phyloP scores from a whole-genome alignment of 2,113 vertebrate genomes.

The Lophochroa leadbeateri region DNA sequence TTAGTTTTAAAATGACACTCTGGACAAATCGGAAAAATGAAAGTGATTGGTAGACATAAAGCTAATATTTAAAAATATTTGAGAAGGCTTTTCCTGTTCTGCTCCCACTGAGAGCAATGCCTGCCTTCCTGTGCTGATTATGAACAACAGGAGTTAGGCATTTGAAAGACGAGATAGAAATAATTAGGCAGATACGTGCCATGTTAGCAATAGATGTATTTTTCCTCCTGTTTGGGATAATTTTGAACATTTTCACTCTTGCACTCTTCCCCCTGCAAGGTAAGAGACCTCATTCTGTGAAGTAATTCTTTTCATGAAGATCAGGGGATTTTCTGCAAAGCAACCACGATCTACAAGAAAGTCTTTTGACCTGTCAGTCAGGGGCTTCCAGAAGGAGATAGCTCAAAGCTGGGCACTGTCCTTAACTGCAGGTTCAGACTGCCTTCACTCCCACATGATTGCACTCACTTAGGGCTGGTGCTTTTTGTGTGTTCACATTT shows the following conservation, averaged over 20 bases:
- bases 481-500: not conserved
- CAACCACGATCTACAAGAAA: not conserved
- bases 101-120: not conserved
- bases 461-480: not conserved
- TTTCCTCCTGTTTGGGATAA: not conserved
- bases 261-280: not conserved
- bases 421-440: not conserved
- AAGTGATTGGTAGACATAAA: not conserved
- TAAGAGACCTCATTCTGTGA: not conserved
- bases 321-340: not conserved
- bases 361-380: not conserved
- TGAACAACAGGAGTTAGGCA: not conserved
- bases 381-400: not conserved
- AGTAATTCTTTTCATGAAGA: not conserved
- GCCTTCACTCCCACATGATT: not conserved
- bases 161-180: not conserved
- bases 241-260: not conserved
- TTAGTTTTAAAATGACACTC: not conserved
- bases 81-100: not conserved
- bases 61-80: not conserved
- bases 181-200: not conserved
- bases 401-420: not conserved
- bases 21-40: not conserved
- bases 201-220: not conserved
- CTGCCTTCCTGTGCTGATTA: not conserved